Conservation (phyloP, 92 coral and sea anemone genomes). For the Umimayanthus kanabou region DNA sequence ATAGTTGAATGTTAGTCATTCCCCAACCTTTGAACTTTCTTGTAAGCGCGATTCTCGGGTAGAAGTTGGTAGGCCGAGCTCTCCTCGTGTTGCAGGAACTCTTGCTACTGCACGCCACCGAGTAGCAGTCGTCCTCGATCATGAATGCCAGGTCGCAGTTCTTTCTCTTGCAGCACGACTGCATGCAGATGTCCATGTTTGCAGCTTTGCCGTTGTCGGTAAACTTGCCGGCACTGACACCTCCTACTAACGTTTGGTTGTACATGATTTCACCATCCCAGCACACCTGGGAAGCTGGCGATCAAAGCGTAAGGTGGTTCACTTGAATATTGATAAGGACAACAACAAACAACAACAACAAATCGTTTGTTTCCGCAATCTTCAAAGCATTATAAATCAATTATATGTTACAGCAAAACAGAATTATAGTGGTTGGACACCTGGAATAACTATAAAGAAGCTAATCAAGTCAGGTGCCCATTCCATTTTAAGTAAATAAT, state of each 20-base stretch:
- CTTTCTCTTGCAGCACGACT: slow-evolving; percentile 86
- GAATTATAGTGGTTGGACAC: too few relatives aligned
- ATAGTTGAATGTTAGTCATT: too few relatives aligned
- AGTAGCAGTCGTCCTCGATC: slow-evolving; percentile 95
- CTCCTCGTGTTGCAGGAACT: slow-evolving; percentile 80
- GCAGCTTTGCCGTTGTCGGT: slow-evolving; percentile 90
- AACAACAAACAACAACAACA: too few relatives aligned
- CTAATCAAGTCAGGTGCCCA: too few relatives aligned
- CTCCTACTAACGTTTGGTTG: slow-evolving; percentile 91
- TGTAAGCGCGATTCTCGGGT: slow-evolving; percentile 82
- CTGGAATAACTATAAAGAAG: too few relatives aligned
- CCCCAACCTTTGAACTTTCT: slow-evolving; percentile 64
- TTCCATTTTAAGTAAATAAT: background rate
- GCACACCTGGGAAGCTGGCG: slow-evolving; percentile 58
- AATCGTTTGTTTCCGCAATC: too few relatives aligned
- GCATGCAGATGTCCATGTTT: slow-evolving; percentile 93
- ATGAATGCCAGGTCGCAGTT: slow-evolving; percentile 93
- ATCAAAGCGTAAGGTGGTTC: background rate
- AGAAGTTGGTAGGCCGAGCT: slow-evolving; percentile 84
- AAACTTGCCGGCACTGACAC: slow-evolving; percentile 91
- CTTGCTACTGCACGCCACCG: slow-evolving; percentile 80
- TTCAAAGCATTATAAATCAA: too few relatives aligned
- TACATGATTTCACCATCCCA: slow-evolving; percentile 84
- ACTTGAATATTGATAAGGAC: background rate
- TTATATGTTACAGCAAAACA: too few relatives aligned